Conservation (phyloP, 2,888 invertebrate species). For the Luperina nickerlii region DNA sequence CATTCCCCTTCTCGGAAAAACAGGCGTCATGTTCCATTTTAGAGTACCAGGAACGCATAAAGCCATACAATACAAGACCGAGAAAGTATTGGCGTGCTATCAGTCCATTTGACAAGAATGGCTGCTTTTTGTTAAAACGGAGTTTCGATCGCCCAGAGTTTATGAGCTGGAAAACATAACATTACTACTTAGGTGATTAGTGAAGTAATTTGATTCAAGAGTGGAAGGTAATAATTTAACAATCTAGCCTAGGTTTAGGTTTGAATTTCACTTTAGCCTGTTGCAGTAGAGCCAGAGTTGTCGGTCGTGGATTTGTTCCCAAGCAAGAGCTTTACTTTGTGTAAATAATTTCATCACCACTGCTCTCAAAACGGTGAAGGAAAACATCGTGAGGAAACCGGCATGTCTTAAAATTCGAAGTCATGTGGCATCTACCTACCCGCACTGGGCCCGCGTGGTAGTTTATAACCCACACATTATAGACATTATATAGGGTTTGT, state of each 20-base stretch:
- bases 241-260: background rate
- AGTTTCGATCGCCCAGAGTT: slow-evolving; percentile 74
- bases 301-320: background rate
- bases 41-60: slow-evolving; percentile 43
- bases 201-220: slow-evolving; percentile 10
- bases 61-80: slow-evolving; percentile 20
- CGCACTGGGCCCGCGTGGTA: background rate
- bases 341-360: background rate
- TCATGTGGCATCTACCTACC: background rate
- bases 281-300: background rate
- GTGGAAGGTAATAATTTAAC: background rate
- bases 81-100: slow-evolving; percentile 74
- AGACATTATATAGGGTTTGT: too few species aligned
- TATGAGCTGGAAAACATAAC: slow-evolving; percentile 71
- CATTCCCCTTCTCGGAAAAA: background rate
- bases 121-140: slow-evolving; percentile 72
- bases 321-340: background rate
- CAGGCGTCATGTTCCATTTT: background rate
- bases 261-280: background rate
- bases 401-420: background rate
- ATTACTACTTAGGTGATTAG: slow-evolving; percentile 39
- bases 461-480: background rate
- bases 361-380: background rate
- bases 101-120: slow-evolving; percentile 74
- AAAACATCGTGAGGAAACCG: background rate